Conservation (phyloP, 92 coral and sea anemone genomes). For the Zoanthus sociatus region DNA sequence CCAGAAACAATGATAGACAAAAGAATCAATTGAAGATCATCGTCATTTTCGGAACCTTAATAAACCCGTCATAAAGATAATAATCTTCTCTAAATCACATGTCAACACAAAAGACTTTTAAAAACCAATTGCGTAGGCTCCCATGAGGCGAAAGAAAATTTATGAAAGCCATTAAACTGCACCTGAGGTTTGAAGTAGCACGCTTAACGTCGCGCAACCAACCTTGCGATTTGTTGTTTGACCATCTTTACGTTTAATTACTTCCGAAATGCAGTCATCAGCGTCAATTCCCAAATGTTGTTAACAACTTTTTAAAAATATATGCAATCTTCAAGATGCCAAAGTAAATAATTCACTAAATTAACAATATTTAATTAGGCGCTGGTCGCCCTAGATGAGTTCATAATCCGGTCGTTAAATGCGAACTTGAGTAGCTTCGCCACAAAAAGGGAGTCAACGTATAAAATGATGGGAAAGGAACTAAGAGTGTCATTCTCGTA, state of each 20-base stretch:
- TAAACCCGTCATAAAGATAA: constrained; percentile 41
- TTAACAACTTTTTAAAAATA: constrained; percentile 46
- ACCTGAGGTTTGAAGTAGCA: constrained; percentile 53
- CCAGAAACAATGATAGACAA: not conserved
- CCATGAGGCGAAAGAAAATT: constrained; percentile 53
- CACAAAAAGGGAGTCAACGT: constrained; percentile 48
- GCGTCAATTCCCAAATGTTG: constrained; percentile 41
- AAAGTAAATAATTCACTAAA: constrained; percentile 49
- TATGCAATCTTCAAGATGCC: constrained; percentile 49
- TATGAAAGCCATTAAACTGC: constrained; percentile 61
- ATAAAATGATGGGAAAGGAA: constrained; percentile 23
- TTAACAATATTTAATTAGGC: constrained; percentile 47
- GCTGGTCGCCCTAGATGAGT: constrained; percentile 8
- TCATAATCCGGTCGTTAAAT: constrained; percentile 46
- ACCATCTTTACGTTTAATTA: constrained; percentile 57
- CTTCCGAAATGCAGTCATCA: constrained; percentile 59
- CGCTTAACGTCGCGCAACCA: constrained; percentile 49
- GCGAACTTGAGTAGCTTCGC: not conserved
- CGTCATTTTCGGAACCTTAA: constrained; percentile 21
- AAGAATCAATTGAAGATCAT: constrained; percentile 23
- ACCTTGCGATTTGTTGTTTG: constrained; percentile 68
- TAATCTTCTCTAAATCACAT: constrained; percentile 44
- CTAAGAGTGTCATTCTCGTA: not conserved
- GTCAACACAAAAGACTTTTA: constrained; percentile 37
- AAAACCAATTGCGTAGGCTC: constrained; percentile 41